Base-by-base conservation (phyloP, 2,113 vertebrate species). In the Charina bottae region DNA sequence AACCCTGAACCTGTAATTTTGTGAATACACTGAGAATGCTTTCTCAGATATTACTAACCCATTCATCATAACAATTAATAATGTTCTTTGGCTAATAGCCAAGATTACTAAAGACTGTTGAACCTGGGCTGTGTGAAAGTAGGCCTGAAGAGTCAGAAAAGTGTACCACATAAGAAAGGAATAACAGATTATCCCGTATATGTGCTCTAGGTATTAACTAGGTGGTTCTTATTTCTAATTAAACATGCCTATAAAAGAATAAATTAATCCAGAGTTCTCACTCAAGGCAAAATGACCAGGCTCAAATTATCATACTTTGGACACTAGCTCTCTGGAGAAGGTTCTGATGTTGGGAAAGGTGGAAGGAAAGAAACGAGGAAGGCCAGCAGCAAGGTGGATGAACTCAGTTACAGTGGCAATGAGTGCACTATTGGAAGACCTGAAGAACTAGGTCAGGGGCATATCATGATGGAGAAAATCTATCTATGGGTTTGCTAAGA, bases 221-320 rank as follows among this genome's bases (percentile, higher is more conserved):
- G 42, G 56, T 91, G 84, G 6, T 33, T 83, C 72, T 90, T 26
- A 33, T 85, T 87, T 72, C 53, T 87, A 54, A 90, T 42, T 84
- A 84, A 53, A 85, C 58, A 90, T n/a, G 55, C 37, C 49, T 12
- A 78, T 21, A 78, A 42, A 78, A 78, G 72, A 78, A 42, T 78
- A 78, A 78, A 78, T 78, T 13, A 78, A 78, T 37, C 33, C 21
- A 42, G 7, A 78, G 33, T 78, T 78, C 33, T 21, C 17, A 78
- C 33, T 78, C 33, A 42, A 42, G 42, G 72, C 68, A 78, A 78
- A 37, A 78, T 78, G 15, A 37, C 33, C 68, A 37, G 33, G 17
- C 68, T 78, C 68, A 42, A 78, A 78, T 78, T 21, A 78, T 78
- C 15, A 78, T 78, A 9, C 72, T 78, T 78, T 78, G 6, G 33